Percentiles rank a stretch among this genome's conserved stretches.
Conservation (phyloP, 1,140 invertebrate species). For the Reticulitermes speratus region DNA sequence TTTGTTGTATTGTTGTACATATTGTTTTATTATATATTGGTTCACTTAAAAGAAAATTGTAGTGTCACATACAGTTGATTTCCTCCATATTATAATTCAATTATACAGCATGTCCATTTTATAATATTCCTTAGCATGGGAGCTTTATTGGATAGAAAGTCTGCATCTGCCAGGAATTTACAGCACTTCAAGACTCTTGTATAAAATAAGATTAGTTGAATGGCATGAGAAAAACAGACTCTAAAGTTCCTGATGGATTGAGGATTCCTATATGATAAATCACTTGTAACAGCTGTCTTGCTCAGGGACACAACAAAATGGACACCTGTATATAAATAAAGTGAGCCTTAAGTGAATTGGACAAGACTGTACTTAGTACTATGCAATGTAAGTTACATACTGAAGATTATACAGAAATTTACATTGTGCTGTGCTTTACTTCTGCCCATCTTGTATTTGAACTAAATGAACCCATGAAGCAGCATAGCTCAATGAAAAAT, state of each 20-base stretch:
- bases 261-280: too few relatives aligned
- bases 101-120: not conserved
- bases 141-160: too few relatives aligned
- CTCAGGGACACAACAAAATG: too few relatives aligned
- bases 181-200: too few relatives aligned
- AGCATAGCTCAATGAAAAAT: too few relatives aligned
- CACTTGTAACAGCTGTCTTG: too few relatives aligned
- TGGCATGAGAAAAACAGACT: too few relatives aligned
- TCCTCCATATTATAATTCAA: not conserved
- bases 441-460: not conserved
- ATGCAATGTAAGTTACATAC: not conserved
- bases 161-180: too few relatives aligned
- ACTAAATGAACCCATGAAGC: too few relatives aligned
- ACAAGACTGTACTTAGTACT: conserved; percentile 9
- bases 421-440: not conserved
- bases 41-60: not conserved
- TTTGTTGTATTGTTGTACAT: not conserved
- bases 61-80: not conserved
- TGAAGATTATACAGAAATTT: not conserved
- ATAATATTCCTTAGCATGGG: too few relatives aligned
- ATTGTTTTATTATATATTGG: not conserved
- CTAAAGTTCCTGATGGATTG: too few relatives aligned
- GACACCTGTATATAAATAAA: not conserved
- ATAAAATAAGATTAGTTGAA: too few relatives aligned
- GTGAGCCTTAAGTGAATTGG: conserved; percentile 14